phyloP scores from a whole-genome alignment of 2,888 invertebrate species.

The Salticus scenicus region DNA sequence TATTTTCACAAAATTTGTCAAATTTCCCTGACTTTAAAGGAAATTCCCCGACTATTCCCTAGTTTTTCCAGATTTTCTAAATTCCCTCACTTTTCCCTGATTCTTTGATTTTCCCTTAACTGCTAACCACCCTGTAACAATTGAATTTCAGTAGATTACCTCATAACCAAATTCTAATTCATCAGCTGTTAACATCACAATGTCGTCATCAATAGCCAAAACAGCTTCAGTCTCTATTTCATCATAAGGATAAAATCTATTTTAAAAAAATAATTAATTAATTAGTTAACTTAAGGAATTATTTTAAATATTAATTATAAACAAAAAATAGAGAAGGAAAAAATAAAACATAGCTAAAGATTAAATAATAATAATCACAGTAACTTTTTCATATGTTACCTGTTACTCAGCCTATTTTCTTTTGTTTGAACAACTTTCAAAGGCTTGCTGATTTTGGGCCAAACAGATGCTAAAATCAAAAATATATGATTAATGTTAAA shows the following conservation, averaged over 20 bases:
- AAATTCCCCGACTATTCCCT: too few relatives aligned
- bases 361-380: too few relatives aligned
- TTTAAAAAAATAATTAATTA: constrained; percentile 33
- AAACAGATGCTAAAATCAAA: constrained; percentile 81
- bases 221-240: constrained; percentile 98
- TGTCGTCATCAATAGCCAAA: constrained; percentile 95
- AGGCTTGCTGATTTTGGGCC: constrained; percentile 92
- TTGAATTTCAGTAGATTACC: too few relatives aligned
- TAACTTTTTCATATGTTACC: too few relatives aligned
- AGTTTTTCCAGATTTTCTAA: too few relatives aligned
- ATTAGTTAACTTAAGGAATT: not conserved
- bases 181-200: constrained; percentile 94
- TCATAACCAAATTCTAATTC: constrained; percentile 95
- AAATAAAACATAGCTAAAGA: not conserved
- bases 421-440: constrained; percentile 92
- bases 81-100: too few relatives aligned
- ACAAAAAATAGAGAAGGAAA: not conserved
- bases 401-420: constrained; percentile 93
- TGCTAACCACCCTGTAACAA: too few relatives aligned
- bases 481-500: too few relatives aligned
- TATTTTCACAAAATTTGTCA: too few relatives aligned
- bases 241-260: constrained; percentile 92
- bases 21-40: too few relatives aligned
- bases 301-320: not conserved
- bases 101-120: too few relatives aligned